Evolutionary conservation across 2,888 invertebrate genomes (phyloP).

Genomic region (Helleia helle): DNA sequence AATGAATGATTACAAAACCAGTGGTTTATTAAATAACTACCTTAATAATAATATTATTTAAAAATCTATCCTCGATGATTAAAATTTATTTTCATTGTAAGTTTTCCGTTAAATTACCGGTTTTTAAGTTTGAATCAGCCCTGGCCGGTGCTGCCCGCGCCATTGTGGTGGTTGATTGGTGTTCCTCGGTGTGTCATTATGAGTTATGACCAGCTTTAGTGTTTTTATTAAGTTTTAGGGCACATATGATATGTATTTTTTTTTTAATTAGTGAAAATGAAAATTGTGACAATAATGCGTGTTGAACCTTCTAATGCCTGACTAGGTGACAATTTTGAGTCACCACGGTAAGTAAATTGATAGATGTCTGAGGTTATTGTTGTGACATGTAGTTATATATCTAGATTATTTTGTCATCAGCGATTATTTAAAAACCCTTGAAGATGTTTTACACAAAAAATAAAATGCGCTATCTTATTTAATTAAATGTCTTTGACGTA

Average conservation of each 20-base stretch:
- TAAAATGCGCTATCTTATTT: no score
- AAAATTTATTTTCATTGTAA: neutral
- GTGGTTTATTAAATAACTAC: no score
- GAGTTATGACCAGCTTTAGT: constrained; percentile 40
- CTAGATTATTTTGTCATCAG: constrained; percentile 44
- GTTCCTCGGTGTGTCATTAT: constrained; percentile 49
- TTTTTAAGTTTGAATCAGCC: constrained; percentile 31
- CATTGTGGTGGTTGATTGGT: constrained; percentile 49
- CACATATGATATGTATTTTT: constrained; percentile 60
- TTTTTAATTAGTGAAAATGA: constrained; percentile 53
- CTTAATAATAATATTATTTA: no score
- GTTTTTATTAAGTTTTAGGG: constrained; percentile 48
- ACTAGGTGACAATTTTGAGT: constrained; percentile 57
- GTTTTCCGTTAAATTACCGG: constrained; percentile 25
- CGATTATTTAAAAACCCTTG: constrained; percentile 27
- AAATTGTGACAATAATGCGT: constrained; percentile 69
- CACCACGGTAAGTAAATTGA: constrained; percentile 66
- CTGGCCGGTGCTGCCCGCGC: constrained; percentile 54
- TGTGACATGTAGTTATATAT: constrained; percentile 58
- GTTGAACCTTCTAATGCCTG: constrained; percentile 63
- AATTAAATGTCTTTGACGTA: no score
- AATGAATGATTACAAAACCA: no score
- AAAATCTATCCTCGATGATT: no score
- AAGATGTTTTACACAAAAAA: neutral
- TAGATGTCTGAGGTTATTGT: constrained; percentile 69